Evolutionary conservation across 1,140 invertebrate species (phyloP).

Genomic region (Drosophila sucinea): DNA sequence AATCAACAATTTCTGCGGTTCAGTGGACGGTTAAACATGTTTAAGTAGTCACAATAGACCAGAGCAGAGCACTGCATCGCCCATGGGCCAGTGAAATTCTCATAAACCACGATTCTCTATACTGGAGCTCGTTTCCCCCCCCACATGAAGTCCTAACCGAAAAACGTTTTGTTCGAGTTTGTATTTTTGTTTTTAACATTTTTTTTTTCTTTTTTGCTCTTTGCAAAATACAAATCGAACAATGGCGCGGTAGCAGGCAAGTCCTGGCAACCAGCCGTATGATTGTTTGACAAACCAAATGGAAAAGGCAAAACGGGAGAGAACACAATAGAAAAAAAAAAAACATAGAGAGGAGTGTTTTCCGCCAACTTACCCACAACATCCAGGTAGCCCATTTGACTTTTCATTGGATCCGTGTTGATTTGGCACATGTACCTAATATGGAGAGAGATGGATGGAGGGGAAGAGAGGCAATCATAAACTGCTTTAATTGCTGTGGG

Average conservation of each 20-base stretch:
- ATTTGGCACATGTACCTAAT: slow-evolving; percentile 91
- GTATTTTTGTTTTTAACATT: slow-evolving; percentile 4
- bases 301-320: slow-evolving; percentile 40
- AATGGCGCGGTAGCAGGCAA: slow-evolving; percentile 32
- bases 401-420: slow-evolving; percentile 94
- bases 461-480: background rate
- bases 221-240: slow-evolving; percentile 45
- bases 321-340: background rate
- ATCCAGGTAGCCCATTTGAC: slow-evolving; percentile 93
- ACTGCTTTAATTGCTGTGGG: background rate
- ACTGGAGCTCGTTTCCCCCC: background rate
- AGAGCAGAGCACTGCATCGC: background rate
- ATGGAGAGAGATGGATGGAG: background rate
- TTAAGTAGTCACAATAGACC: slow-evolving; percentile 62
- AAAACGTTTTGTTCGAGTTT: slow-evolving; percentile 29
- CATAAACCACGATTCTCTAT: background rate
- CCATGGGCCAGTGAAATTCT: slow-evolving; percentile 16
- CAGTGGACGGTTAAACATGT: slow-evolving; percentile 79
- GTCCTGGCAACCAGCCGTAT: slow-evolving; percentile 63
- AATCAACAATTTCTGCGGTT: slow-evolving; percentile 80
- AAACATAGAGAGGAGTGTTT: background rate
- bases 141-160: background rate
- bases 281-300: slow-evolving; percentile 71
- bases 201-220: slow-evolving; percentile 38
- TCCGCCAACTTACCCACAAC: slow-evolving; percentile 90